Conservation (phyloP, 2,888 invertebrate species). For the Andrena dorsata region DNA sequence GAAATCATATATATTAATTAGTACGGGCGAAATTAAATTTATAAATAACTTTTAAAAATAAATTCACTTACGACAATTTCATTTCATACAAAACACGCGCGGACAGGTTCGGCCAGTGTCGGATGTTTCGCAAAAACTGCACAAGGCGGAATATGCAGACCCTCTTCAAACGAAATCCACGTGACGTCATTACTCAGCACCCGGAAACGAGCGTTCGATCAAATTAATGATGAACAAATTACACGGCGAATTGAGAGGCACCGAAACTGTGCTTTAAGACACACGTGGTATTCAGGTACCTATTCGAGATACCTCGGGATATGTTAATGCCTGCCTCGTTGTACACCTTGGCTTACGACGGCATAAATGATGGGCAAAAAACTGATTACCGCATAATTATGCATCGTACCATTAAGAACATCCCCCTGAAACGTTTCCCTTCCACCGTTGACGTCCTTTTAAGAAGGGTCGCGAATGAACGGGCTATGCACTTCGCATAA, state of each 20-base stretch:
- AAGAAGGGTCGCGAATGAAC: conserved; percentile 1
- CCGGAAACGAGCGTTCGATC: conserved; percentile 37
- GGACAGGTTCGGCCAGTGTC: background rate
- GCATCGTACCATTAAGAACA: conserved; percentile 52
- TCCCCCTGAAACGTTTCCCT: conserved; percentile 39
- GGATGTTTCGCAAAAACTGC: conserved; percentile 2
- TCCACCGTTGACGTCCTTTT: conserved; percentile 11
- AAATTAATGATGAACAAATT: conserved; percentile 78
- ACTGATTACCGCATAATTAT: conserved; percentile 69
- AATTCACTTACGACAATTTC: too few species aligned
- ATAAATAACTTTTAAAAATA: too few species aligned
- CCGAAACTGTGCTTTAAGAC: conserved; percentile 33
- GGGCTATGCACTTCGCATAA: background rate
- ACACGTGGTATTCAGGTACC: conserved; percentile 42
- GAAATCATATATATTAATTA: too few species aligned
- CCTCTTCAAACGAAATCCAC: conserved; percentile 43
- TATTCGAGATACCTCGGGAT: conserved; percentile 30
- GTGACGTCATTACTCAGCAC: conserved; percentile 58
- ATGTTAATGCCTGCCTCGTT: conserved; percentile 59
- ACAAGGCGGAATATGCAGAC: conserved; percentile 24
- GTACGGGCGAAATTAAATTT: too few species aligned
- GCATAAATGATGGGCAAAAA: conserved; percentile 58
- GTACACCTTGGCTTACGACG: conserved; percentile 39
- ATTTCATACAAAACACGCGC: too few species aligned
- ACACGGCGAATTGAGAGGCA: conserved; percentile 70